Conservation (phyloP, 2,888 invertebrate species). For the Gandaritis pyraliata region DNA sequence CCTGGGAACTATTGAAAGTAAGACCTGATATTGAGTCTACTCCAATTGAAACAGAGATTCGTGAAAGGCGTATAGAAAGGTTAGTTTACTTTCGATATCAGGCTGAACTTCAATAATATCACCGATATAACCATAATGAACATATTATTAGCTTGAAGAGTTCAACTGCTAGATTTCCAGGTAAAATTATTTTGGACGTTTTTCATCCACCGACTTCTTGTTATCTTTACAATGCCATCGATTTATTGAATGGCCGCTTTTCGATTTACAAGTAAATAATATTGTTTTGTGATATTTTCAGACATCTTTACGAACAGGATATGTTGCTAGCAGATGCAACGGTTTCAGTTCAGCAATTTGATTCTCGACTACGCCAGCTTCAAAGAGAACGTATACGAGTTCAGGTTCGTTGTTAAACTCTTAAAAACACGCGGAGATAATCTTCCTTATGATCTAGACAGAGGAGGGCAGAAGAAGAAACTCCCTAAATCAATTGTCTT, state of each 20-base stretch:
- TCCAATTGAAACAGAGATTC: constrained; percentile 83
- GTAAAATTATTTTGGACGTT: no score
- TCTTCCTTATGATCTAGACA: no score
- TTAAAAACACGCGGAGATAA: no score
- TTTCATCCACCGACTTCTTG: no score
- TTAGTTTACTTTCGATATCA: constrained; percentile 41
- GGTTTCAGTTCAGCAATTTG: constrained; percentile 86
- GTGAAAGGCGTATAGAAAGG: constrained; percentile 79
- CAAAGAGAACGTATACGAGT: constrained; percentile 84
- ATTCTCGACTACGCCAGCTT: constrained; percentile 84
- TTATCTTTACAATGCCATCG: no score
- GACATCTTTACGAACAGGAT: constrained; percentile 87
- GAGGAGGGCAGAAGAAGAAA: no score
- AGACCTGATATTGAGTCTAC: constrained; percentile 72
- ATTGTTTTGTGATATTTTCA: constrained; percentile 42
- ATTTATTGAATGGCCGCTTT: no score
- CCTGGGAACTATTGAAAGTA: constrained; percentile 72
- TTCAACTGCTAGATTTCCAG: no score
- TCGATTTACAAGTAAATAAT: background rate
- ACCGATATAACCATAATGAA: background rate
- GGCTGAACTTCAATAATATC: background rate
- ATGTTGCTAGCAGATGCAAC: constrained; percentile 85
- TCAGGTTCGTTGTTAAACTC: constrained; percentile 64
- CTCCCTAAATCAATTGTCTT: no score
- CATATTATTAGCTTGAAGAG: no score